Conservation (phyloP, 2,113 vertebrate genomes). For the Sorex fumeus region DNA sequence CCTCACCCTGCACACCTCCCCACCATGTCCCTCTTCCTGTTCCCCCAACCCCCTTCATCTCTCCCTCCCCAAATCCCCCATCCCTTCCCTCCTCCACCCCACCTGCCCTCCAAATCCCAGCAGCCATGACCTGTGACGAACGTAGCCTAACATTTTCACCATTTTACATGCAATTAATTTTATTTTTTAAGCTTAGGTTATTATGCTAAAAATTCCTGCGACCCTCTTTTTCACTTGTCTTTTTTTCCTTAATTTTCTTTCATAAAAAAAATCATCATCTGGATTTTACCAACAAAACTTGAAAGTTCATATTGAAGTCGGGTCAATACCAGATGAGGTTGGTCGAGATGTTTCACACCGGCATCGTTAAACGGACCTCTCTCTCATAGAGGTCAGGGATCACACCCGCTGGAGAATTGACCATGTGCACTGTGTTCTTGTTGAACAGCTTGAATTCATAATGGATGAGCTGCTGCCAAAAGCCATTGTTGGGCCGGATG, state of each 20-base stretch:
- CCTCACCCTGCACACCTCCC: neutral
- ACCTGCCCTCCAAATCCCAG: neutral
- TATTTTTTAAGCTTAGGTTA: conserved; percentile 51
- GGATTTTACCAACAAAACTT: neutral
- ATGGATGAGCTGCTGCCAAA: conserved; percentile 91
- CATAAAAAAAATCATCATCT: neutral
- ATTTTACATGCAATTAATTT: conserved; percentile 20
- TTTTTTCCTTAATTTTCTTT: too few species aligned
- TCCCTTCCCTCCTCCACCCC: neutral
- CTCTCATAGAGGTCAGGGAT: conserved; percentile 70
- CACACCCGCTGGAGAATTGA: conserved; percentile 46
- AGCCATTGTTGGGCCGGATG: conserved; percentile 87
- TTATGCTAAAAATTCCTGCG: neutral
- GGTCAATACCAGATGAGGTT: neutral
- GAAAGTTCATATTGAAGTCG: neutral
- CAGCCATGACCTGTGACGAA: neutral
- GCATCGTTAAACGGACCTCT: conserved; percentile 21
- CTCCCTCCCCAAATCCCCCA: neutral
- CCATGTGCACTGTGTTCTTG: conserved; percentile 86
- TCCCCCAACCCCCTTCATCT: too few species aligned
- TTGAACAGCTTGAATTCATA: conserved; percentile 89
- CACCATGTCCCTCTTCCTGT: too few species aligned
- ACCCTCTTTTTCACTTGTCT: too few species aligned
- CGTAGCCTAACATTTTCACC: neutral
- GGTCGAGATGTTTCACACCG: neutral